Evolutionary conservation across 2,797 vertebrate genomes (phyloP).

Genomic region (Myotis pilosus): DNA sequence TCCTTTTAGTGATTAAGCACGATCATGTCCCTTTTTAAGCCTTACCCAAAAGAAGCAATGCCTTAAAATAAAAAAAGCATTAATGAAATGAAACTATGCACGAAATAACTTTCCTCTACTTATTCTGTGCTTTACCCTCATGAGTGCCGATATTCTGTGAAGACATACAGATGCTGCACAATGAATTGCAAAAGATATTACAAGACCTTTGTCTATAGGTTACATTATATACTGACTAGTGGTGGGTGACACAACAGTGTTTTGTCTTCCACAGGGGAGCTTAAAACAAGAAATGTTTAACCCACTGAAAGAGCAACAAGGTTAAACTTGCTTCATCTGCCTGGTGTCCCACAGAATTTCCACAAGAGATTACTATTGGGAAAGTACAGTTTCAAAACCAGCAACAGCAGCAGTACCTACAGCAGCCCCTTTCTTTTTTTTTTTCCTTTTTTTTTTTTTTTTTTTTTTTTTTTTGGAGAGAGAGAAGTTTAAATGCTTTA

Average conservation of each 20-base stretch:
- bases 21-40: conserved; percentile 89
- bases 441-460: neutral
- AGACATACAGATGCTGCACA: conserved; percentile 87
- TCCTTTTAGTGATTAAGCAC: conserved; percentile 89
- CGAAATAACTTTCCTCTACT: conserved; percentile 87
- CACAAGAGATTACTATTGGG: conserved; percentile 72
- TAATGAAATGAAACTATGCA: conserved; percentile 87
- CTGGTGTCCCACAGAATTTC: conserved; percentile 80
- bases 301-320: conserved; percentile 77
- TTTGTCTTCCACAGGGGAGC: conserved; percentile 77
- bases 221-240: conserved; percentile 82
- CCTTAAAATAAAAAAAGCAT: conserved; percentile 90
- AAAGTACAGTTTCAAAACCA: conserved; percentile 79
- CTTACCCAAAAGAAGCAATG: conserved; percentile 90
- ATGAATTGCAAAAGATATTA: conserved; percentile 81
- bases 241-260: conserved; percentile 82
- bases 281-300: conserved; percentile 66
- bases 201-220: conserved; percentile 77
- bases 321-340: conserved; percentile 79
- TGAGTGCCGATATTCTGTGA: conserved; percentile 87
- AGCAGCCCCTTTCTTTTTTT: conserved; percentile 55
- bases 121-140: conserved; percentile 84
- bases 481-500: conserved; percentile 79
- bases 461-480: neutral
- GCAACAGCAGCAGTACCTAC: conserved; percentile 77